phyloP scores from a whole-genome alignment of 2,888 invertebrate genomes.

The Rhogogaster chlorosoma region DNA sequence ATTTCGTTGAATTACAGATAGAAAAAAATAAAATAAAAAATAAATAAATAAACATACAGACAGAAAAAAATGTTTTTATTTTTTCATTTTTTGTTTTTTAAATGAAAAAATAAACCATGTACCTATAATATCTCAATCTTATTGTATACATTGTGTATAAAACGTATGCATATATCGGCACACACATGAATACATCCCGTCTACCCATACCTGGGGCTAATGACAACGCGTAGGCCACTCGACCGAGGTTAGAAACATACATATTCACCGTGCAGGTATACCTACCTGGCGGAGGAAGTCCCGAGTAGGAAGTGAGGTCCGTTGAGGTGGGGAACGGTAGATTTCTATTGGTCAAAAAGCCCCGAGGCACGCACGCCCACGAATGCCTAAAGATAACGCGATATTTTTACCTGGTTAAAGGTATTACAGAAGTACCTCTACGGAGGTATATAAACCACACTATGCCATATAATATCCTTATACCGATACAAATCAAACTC shows the following conservation, averaged over 20 bases:
- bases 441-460: not conserved
- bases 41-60: not conserved
- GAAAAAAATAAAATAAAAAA: too few species aligned
- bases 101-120: too few species aligned
- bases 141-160: not conserved
- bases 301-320: conserved; percentile 36
- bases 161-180: not conserved
- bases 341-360: conserved; percentile 27
- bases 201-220: not conserved
- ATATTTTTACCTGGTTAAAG: conserved; percentile 9
- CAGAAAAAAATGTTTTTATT: too few species aligned
- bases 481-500: not conserved
- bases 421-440: not conserved
- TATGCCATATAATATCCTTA: not conserved
- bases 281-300: conserved; percentile 21
- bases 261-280: not conserved
- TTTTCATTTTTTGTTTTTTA: too few species aligned
- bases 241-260: conserved; percentile 15
- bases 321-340: not conserved
- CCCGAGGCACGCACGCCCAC: conserved; percentile 46
- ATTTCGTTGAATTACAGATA: too few species aligned
- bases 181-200: not conserved
- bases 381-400: conserved; percentile 35
- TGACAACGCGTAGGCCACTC: conserved; percentile 43
- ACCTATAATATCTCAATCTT: too few species aligned